Conservation (phyloP, 2,888 invertebrate genomes). For the Acheta domesticus region DNA sequence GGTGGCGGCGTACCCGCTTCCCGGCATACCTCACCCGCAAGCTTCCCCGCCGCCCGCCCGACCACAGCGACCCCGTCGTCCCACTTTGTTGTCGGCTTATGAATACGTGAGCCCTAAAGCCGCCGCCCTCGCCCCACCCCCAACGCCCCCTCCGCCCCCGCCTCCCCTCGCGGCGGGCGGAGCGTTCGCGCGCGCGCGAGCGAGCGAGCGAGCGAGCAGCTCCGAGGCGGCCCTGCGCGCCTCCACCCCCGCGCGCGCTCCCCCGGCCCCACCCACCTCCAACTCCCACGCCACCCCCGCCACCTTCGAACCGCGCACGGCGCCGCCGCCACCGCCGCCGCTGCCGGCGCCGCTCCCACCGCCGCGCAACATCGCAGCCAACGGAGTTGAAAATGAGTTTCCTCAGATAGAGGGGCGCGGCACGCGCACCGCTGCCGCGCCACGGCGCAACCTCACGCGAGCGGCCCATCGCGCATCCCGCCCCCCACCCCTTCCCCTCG, state of each 20-base stretch:
- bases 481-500: background rate
- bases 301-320: background rate
- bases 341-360: background rate
- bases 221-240: background rate
- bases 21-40: background rate
- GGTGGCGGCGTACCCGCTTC: background rate
- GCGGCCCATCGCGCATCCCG: background rate
- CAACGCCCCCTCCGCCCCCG: background rate
- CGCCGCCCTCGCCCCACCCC: background rate
- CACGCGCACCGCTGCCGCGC: background rate
- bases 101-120: constrained; percentile 18
- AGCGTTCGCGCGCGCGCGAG: background rate
- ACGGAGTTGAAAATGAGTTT: constrained; percentile 18
- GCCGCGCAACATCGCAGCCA: constrained; percentile 7
- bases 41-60: background rate
- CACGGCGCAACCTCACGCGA: background rate
- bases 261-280: background rate
- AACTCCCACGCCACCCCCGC: background rate
- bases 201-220: background rate
- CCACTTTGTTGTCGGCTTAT: constrained; percentile 18
- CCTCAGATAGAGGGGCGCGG: constrained; percentile 6
- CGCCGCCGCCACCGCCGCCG: background rate
- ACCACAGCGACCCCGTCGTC: background rate
- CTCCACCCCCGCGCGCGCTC: background rate
- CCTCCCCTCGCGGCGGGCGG: background rate